Conservation (phyloP, 2,797 vertebrate genomes). For the Allochrocebus solatus region DNA sequence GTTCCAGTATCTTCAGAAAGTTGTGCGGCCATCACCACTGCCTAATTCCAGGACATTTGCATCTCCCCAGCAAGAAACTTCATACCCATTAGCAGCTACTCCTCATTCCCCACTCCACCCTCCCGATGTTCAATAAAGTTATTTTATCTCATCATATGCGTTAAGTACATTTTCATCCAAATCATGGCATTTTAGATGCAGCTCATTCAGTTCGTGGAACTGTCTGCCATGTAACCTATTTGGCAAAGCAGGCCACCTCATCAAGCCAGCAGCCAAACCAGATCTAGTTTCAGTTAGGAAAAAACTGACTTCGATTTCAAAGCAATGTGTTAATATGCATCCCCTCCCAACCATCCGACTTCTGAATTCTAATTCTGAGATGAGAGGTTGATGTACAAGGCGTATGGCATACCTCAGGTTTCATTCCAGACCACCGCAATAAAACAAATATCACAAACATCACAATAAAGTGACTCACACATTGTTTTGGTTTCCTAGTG, state of each 20-base stretch:
- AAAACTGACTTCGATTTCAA: neutral
- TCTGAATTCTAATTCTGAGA: neutral
- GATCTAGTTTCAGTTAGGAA: neutral
- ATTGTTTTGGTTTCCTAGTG: neutral
- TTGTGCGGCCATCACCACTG: neutral
- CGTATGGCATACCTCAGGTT: neutral
- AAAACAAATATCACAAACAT: neutral
- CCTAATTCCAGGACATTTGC: slow-evolving; percentile 14
- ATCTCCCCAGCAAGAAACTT: neutral
- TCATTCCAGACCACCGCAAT: neutral
- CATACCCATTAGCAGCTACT: neutral
- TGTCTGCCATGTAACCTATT: neutral
- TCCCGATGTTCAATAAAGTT: neutral
- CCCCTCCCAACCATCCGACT: neutral
- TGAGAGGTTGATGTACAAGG: neutral
- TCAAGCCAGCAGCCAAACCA: neutral
- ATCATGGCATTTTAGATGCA: neutral
- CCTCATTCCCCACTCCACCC: neutral
- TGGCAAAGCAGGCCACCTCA: neutral
- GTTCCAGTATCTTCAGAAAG: neutral
- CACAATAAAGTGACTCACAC: neutral
- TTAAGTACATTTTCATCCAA: slow-evolving; percentile 6
- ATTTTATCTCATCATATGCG: neutral
- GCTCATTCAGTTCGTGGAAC: neutral
- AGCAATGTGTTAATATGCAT: neutral